Percentiles rank a stretch among this genome's conserved stretches.
phyloP scores from a whole-genome alignment of 2,113 vertebrate genomes.

The Orycteropus afer region DNA sequence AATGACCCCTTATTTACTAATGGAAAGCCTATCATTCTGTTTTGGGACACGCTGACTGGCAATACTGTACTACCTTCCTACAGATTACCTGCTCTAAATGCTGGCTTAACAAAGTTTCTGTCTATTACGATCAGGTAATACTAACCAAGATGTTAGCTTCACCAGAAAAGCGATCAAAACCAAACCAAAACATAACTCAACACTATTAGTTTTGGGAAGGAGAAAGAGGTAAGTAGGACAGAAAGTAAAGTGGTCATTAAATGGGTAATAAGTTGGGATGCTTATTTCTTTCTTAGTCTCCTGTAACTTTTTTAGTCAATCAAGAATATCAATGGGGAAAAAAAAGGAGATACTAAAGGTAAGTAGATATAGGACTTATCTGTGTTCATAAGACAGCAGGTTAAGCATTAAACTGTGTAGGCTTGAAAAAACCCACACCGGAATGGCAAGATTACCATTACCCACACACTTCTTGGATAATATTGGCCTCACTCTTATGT shows the following conservation, averaged over 20 bases:
- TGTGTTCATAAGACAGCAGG: neutral
- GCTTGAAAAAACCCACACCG: neutral
- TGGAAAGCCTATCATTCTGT: neutral
- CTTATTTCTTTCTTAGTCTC: neutral
- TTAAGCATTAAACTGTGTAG: neutral
- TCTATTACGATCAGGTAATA: neutral
- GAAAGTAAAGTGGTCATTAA: neutral
- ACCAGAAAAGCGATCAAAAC: neutral
- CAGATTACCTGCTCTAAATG: neutral
- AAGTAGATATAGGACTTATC: neutral
- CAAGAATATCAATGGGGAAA: neutral
- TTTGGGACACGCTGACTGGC: conserved; percentile 7
- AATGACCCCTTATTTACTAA: conserved; percentile 36
- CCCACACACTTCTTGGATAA: neutral
- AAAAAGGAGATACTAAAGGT: neutral
- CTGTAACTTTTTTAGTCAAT: neutral
- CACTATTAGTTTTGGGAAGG: neutral
- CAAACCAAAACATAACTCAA: neutral
- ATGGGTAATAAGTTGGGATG: neutral
- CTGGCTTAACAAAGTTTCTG: neutral
- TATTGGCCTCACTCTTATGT: neutral
- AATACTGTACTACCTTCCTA: neutral
- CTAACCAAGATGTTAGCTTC: neutral
- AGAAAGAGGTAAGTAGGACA: neutral
- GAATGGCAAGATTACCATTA: neutral